phyloP scores from a whole-genome alignment of 64 coral and sea anemone species.

The Anthopleura sola region DNA sequence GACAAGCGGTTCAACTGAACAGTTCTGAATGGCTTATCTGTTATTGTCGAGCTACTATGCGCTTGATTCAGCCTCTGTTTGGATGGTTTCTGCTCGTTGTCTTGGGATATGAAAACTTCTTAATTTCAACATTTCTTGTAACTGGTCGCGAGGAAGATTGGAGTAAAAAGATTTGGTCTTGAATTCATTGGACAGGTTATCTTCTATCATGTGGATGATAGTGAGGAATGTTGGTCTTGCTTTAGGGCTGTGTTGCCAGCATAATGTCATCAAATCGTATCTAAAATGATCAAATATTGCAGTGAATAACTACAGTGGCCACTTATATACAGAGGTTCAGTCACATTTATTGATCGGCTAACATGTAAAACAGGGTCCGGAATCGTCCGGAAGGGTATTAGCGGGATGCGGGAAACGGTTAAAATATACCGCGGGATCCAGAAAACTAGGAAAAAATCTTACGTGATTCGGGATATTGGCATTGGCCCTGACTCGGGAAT shows the following conservation, averaged over 20 bases:
- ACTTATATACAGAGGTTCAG: too few species aligned
- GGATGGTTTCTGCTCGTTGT: conserved; percentile 51
- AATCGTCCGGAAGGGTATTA: too few species aligned
- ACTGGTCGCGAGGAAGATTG: conserved; percentile 66
- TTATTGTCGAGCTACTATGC: not conserved
- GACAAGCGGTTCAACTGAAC: too few species aligned
- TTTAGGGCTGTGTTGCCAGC: conserved; percentile 81
- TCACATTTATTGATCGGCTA: too few species aligned
- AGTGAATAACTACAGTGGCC: too few species aligned
- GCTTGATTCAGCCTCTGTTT: conserved; percentile 39
- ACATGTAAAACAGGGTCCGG: too few species aligned
- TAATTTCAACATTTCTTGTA: conserved; percentile 51
- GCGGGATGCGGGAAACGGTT: too few species aligned
- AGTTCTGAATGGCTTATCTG: too few species aligned
- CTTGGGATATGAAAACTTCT: conserved; percentile 49
- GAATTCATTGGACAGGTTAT: conserved; percentile 52
- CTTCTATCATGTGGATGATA: conserved; percentile 71
- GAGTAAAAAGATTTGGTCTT: conserved; percentile 73
- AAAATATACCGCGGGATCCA: too few species aligned
- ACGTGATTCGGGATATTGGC: too few species aligned
- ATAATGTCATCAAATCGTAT: conserved; percentile 82
- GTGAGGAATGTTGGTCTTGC: conserved; percentile 80
- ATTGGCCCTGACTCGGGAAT: too few species aligned
- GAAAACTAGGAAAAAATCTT: too few species aligned
- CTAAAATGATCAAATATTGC: conserved; percentile 32